phyloP scores from a whole-genome alignment of 2,888 invertebrate genomes.

The Nymphalis urticae region DNA sequence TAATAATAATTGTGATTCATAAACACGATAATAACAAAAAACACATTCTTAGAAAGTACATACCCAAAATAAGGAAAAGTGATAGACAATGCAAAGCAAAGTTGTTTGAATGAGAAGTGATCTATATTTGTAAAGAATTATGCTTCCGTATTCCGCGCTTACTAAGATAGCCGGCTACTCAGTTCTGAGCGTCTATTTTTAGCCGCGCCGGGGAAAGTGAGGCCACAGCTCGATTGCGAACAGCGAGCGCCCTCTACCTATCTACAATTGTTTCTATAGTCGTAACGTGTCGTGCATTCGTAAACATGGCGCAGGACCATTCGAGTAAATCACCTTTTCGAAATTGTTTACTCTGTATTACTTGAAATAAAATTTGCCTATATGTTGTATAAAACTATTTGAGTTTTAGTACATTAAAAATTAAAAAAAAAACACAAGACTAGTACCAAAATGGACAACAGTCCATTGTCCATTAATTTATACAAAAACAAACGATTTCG shows the following conservation, averaged over 20 bases:
- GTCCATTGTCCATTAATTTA: neutral
- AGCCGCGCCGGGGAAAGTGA: constrained; percentile 72
- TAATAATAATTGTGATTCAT: neutral
- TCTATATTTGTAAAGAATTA: constrained; percentile 35
- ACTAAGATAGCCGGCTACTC: constrained; percentile 56
- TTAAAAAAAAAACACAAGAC: neutral
- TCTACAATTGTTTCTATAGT: constrained; percentile 42
- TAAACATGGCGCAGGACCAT: constrained; percentile 52
- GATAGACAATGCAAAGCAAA: neutral
- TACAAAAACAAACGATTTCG: neutral
- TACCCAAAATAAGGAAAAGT: neutral
- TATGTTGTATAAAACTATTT: neutral
- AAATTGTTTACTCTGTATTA: constrained; percentile 18
- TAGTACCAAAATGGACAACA: neutral
- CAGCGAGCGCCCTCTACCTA: constrained; percentile 54
- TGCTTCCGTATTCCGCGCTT: constrained; percentile 41
- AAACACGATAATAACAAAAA: neutral
- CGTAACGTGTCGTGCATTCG: constrained; percentile 70
- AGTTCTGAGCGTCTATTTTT: constrained; percentile 76
- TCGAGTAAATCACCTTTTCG: constrained; percentile 35
- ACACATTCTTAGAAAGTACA: neutral
- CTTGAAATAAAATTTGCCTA: neutral
- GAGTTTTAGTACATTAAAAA: neutral
- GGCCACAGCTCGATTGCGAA: constrained; percentile 62
- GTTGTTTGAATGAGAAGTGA: constrained; percentile 31